These are phyloP conservation scores for Cheilosia vulpina DNA, from an alignment of 2,888 invertebrate species.

Conservation along the genomic window DNA sequence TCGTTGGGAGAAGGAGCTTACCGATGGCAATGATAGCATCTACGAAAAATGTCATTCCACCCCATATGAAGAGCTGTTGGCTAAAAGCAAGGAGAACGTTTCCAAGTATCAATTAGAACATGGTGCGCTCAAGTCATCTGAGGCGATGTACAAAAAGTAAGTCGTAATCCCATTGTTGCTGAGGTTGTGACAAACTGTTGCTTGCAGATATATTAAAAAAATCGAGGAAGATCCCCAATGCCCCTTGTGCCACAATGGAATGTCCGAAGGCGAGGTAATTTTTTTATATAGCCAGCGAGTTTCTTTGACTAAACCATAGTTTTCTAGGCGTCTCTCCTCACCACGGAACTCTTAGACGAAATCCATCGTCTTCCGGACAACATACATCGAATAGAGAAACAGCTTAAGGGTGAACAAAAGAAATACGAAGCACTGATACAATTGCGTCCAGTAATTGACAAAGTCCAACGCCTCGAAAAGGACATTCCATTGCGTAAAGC, in stretches of 20 bases:
- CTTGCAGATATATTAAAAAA: conserved; percentile 81
- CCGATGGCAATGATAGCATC: conserved; percentile 85
- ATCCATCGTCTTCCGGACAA: conserved; percentile 88
- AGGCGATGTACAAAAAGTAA: conserved; percentile 82
- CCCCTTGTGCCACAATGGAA: conserved; percentile 92
- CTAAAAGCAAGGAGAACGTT: conserved; percentile 87
- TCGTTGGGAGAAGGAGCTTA: conserved; percentile 86
- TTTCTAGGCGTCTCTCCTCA: conserved; percentile 85
- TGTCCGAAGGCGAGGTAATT: conserved; percentile 86
- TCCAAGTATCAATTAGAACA: conserved; percentile 87
- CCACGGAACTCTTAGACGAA: conserved; percentile 87
- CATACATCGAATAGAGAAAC: conserved; percentile 86
- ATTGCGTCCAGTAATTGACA: conserved; percentile 88
- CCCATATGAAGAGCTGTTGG: conserved; percentile 87
- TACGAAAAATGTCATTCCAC: conserved; percentile 85
- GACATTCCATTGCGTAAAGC: conserved; percentile 88
- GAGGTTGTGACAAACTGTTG: not conserved
- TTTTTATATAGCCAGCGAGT: not conserved
- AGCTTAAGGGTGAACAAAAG: conserved; percentile 87
- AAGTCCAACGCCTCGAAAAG: conserved; percentile 86
- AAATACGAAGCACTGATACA: conserved; percentile 88
- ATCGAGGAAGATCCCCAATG: conserved; percentile 90
- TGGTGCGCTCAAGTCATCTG: conserved; percentile 81
- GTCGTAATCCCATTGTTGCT: not conserved
- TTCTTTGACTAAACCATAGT: not conserved